These are phyloP conservation scores for Mus minutoides DNA, from an alignment of 2,797 vertebrate genomes.

Conservation along the genomic window DNA sequence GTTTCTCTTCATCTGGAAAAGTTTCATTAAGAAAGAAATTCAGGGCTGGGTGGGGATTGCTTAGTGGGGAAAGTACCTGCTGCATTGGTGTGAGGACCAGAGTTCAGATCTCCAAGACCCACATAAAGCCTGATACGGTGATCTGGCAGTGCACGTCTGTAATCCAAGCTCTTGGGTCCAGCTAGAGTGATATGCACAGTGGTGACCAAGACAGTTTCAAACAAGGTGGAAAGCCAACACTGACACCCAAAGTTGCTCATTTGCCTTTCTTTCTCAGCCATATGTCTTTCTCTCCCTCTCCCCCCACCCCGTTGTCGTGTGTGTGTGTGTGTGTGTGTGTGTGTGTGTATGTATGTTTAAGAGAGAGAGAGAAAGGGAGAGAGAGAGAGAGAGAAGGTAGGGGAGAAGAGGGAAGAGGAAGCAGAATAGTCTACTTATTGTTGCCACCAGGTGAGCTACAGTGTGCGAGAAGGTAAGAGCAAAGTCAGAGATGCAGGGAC, in stretches of 20 bases:
- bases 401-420: neutral
- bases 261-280: neutral
- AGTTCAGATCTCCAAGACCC: neutral
- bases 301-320: too few species aligned
- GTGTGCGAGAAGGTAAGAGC: neutral
- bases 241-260: neutral
- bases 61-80: neutral
- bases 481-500: neutral
- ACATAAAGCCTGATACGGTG: neutral
- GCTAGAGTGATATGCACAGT: neutral
- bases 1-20: constrained; percentile 17
- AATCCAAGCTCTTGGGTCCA: neutral
- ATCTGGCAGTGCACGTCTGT: neutral
- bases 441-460: neutral
- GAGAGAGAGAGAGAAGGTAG: too few species aligned
- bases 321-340: too few species aligned
- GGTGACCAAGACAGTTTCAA: neutral
- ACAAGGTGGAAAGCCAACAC: neutral
- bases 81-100: neutral
- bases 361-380: too few species aligned
- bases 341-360: too few species aligned
- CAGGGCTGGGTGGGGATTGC: neutral
- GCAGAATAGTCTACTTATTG: neutral
- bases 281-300: neutral
- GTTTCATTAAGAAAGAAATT: constrained; percentile 36